Conservation (phyloP, 2,797 vertebrate genomes). For the Pseudochirops cupreus region DNA sequence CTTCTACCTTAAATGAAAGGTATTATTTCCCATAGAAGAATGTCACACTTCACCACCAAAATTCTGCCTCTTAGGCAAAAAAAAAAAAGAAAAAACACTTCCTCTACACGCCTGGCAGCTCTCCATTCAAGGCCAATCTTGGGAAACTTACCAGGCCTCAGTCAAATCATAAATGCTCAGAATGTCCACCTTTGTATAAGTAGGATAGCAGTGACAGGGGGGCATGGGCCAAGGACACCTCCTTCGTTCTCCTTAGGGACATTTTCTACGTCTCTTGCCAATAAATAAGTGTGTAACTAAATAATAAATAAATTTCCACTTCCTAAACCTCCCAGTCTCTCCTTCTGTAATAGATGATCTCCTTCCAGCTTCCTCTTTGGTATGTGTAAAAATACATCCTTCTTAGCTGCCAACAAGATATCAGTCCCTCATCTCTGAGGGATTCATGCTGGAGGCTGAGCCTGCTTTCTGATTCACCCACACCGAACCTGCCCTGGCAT, state of each 20-base stretch:
- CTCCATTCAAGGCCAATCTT: conserved; percentile 67
- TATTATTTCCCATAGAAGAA: conserved; percentile 79
- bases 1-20: conserved; percentile 81
- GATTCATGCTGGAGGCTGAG: conserved; percentile 51
- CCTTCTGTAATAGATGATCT: conserved; percentile 58
- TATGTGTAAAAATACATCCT: conserved; percentile 68
- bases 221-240: neutral
- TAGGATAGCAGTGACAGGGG: neutral
- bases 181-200: conserved; percentile 3
- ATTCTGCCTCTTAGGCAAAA: conserved; percentile 80
- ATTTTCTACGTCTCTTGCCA: conserved; percentile 41
- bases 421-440: conserved; percentile 57
- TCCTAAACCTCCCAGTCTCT: conserved; percentile 63
- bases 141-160: conserved; percentile 64
- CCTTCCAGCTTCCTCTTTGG: conserved; percentile 60
- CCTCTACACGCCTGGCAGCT: conserved; percentile 70
- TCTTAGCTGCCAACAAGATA: conserved; percentile 64
- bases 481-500: conserved; percentile 51
- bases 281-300: conserved; percentile 14
- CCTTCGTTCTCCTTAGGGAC: conserved; percentile 42
- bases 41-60: conserved; percentile 78
- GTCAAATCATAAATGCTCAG: conserved; percentile 56
- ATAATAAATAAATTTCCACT: conserved; percentile 51
- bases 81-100: conserved; percentile 46
- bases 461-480: conserved; percentile 58